phyloP scores from a whole-genome alignment of 2,113 vertebrate species.

The Tricholaema leucomelas region DNA sequence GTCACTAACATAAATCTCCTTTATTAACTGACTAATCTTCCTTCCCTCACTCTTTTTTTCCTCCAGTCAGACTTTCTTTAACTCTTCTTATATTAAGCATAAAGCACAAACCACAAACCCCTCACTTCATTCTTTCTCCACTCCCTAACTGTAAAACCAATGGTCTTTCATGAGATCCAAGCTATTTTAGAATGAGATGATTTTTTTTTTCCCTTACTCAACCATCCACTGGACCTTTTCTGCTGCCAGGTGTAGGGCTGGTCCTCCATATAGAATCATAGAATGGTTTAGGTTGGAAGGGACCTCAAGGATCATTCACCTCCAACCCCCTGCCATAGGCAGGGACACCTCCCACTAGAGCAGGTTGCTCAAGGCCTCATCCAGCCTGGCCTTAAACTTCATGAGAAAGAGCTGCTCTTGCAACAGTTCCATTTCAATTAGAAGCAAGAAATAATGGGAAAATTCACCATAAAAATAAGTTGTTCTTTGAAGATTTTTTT shows the following conservation, averaged over 20 bases:
- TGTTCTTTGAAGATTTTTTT: neutral
- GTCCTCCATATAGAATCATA: neutral
- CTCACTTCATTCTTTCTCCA: constrained; percentile 34
- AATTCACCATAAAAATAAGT: neutral
- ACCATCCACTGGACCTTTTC: neutral
- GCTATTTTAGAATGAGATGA: neutral
- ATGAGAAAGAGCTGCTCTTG: neutral
- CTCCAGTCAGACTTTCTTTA: constrained; percentile 38
- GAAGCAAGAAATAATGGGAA: neutral
- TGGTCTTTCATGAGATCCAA: neutral
- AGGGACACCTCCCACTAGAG: too few species aligned
- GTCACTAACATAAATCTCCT: constrained; percentile 64
- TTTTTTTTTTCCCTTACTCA: neutral
- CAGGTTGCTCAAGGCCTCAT: too few species aligned
- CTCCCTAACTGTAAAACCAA: neutral
- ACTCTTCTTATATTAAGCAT: constrained; percentile 37
- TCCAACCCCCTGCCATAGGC: too few species aligned
- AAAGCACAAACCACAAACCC: constrained; percentile 20
- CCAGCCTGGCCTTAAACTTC: too few species aligned
- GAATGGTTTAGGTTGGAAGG: too few species aligned
- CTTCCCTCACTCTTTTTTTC: constrained; percentile 32
- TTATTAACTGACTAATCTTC: constrained; percentile 70
- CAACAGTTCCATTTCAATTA: neutral
- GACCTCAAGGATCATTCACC: too few species aligned
- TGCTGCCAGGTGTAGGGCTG: neutral